Evolutionary conservation across 2,797 vertebrate species (phyloP), one percentile per base, ranked within the genome.

Genomic region (Oreonectes daqikongensis): DNA sequence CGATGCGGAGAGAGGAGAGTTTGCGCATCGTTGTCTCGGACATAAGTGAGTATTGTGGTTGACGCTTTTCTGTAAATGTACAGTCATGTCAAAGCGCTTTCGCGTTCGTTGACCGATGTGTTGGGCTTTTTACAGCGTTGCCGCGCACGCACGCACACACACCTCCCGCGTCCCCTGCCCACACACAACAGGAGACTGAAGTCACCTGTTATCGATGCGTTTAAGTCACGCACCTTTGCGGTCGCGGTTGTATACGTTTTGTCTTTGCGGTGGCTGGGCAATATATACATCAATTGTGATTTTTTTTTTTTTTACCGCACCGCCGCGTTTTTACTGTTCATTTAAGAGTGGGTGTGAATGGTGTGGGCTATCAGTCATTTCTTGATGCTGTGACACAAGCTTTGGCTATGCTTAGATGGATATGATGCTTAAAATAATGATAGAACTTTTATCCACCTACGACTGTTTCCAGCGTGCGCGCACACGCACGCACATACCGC

Each of bases 361-460:
- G 46, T 38, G 38, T 66, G 59, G 61, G 50, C n/a, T 68, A n/a
- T 65, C 69, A 72, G 59, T 75, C 57, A 75, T 72, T 81, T 77
- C 42, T 52, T 66, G 11, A 73, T 57, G 20, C 63, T 46, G 57
- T 73, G 69, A 53, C 35, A 78, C 60, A 42, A 50, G 59, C 28
- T 50, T 64, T 35, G 15, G 28, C 52, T 60, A 38, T 52, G 57
- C 18, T 32, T 52, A 14, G 48, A 60, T 52, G 60, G 35, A 66
- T 76, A 26, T 15, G 65, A 74, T 67, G 76, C 40, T 61, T 60
- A 77, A 59, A 73, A 79, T 84, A 44, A 30, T 17, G 52, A 22
- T 5, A 42, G 53, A 83, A 80, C 77, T 85, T 66, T 68, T 57
- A 81, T 79, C 77, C 77, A 81, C 81, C 81, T 78, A 84, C 72